Conservation (phyloP, 92 coral and sea anemone species). For the Parazoanthus swiftii region DNA sequence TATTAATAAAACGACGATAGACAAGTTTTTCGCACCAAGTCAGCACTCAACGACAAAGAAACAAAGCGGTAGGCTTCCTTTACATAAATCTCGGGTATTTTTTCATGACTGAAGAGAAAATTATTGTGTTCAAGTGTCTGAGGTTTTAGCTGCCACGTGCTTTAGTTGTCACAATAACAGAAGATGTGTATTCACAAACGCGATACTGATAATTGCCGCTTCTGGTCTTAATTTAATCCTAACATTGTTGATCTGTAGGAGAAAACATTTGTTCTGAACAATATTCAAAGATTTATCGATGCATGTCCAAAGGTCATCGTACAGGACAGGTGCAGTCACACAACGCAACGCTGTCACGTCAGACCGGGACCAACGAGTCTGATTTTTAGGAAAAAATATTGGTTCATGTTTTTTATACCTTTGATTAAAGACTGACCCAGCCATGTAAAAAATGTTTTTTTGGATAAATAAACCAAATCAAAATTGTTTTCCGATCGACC, state of each 20-base stretch:
- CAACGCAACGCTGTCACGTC: neutral
- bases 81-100: neutral
- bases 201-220: neutral
- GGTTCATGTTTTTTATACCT: neutral
- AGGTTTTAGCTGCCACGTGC: neutral
- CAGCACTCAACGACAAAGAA: neutral
- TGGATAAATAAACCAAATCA: neutral
- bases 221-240: neutral
- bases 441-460: neutral
- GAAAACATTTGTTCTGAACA: neutral
- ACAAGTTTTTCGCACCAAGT: neutral
- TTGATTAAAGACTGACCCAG: neutral
- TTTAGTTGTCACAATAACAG: neutral
- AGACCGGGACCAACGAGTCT: neutral
- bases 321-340: neutral
- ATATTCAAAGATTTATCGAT: conserved; percentile 1
- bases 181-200: neutral
- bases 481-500: neutral
- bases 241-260: neutral
- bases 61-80: neutral
- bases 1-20: neutral
- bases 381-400: neutral
- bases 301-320: neutral
- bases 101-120: neutral
- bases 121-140: neutral